A percentile compares a stretch with the other conserved stretches of the same genome.
These are phyloP conservation scores for Hippocampus abdominalis DNA, from an alignment of 2,113 vertebrate species.

Conservation along the genomic window DNA sequence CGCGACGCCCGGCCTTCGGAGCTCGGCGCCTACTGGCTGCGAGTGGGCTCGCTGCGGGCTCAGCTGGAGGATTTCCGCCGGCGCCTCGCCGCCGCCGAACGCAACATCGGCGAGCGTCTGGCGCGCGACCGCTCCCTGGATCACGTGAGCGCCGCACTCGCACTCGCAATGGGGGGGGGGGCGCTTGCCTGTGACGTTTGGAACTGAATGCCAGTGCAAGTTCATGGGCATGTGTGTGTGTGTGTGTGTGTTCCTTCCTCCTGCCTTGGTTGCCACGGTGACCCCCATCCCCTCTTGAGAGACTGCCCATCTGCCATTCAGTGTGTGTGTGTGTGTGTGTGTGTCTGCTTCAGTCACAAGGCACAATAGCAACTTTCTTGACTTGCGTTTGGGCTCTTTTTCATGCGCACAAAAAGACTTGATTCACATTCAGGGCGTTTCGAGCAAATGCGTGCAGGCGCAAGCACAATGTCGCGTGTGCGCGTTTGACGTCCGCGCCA, in stretches of 20 bases:
- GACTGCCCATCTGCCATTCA: too few species aligned
- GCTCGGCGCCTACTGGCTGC: constrained; percentile 30
- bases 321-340: neutral
- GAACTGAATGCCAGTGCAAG: too few species aligned
- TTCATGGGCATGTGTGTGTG: neutral
- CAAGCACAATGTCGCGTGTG: too few species aligned
- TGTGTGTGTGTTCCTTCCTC: too few species aligned
- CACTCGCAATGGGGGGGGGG: too few species aligned
- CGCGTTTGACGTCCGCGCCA: neutral
- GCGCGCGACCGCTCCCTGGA: constrained; percentile 48
- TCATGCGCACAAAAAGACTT: too few species aligned
- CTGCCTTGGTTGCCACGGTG: too few species aligned
- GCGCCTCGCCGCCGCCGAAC: constrained; percentile 23
- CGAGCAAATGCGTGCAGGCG: too few species aligned
- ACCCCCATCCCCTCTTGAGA: too few species aligned
- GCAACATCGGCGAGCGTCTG: constrained; percentile 24
- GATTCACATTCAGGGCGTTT: too few species aligned
- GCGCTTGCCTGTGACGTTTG: too few species aligned
- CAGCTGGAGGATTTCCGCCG: constrained; percentile 54
- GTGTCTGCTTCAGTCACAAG: neutral
- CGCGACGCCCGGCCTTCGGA: constrained; percentile 20
- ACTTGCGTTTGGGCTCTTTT: neutral
- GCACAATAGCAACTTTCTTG: neutral
- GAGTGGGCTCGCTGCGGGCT: constrained; percentile 45
- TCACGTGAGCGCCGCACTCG: constrained; percentile 36